Conservation (phyloP, 1,140 invertebrate species). For the Euschistus heros region DNA sequence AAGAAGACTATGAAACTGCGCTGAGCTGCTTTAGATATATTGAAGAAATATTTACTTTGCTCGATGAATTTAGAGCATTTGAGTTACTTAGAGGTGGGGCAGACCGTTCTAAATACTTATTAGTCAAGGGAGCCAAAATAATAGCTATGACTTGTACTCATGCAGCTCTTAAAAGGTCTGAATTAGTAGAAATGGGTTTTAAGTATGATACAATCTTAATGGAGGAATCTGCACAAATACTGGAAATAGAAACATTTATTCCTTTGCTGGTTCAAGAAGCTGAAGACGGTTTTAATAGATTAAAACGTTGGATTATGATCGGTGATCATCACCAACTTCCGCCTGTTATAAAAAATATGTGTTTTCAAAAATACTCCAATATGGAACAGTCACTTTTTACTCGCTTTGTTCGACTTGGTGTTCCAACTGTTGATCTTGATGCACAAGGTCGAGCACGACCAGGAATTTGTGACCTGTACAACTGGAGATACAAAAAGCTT, state of each 20-base stretch:
- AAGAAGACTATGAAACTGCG: constrained; percentile 85
- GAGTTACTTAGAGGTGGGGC: constrained; percentile 88
- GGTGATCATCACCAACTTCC: constrained; percentile 99
- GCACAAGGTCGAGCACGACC: constrained; percentile 90
- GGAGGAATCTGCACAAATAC: constrained; percentile 98
- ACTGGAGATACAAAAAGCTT: constrained; percentile 94
- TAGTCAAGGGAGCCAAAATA: constrained; percentile 98
- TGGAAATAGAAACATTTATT: constrained; percentile 99
- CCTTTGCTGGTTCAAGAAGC: constrained; percentile 95
- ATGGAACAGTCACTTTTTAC: constrained; percentile 99
- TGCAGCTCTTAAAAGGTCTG: constrained; percentile 91
- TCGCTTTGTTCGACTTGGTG: constrained; percentile 86
- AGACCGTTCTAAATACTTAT: constrained; percentile 89
- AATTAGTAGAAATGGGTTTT: constrained; percentile 88
- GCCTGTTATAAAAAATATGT: constrained; percentile 99
- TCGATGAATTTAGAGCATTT: constrained; percentile 98
- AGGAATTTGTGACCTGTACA: constrained; percentile 89
- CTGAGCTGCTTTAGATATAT: constrained; percentile 88
- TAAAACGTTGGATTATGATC: constrained; percentile 99
- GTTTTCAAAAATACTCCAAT: constrained; percentile 99
- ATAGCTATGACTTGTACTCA: constrained; percentile 99
- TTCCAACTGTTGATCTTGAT: constrained; percentile 94
- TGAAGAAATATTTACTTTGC: constrained; percentile 87
- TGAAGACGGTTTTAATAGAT: constrained; percentile 84
- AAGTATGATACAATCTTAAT: constrained; percentile 99